Base-by-base conservation (phyloP, 2,888 invertebrate genomes). In the Silvanus unidentatus region DNA sequence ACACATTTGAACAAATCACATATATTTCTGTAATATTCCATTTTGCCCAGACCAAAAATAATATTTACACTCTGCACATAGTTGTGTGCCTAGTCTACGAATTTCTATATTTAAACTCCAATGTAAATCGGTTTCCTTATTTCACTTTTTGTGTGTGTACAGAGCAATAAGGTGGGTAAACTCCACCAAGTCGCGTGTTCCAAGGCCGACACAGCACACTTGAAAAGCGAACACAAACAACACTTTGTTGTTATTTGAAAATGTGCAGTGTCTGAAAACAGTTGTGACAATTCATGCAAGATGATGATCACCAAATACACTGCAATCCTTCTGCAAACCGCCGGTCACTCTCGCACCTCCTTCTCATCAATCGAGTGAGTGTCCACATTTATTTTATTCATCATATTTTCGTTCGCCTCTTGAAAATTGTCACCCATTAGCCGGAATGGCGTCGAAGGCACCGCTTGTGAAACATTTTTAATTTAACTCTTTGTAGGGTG, bases 261-360 rank as follows among this genome's bases (percentile, higher is more conserved):
- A n/a, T n/a, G n/a, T n/a, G n/a, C n/a, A n/a, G n/a, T n/a, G 28
- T 8, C 28, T 28, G 28, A 8, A 28, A 28, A 28, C n/a, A n/a
- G n/a, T n/a, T n/a, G 28, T 28, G 28, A 8, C 8, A 28, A 10
- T 28, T 8, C 28, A 28, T n/a, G n/a, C 56, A 64, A 72, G 57
- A 84, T 84, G 84, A 74, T 83, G 68, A 84, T 84, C 66, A 83
- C 83, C 14, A 79, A 82, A 64, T 84, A 82, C 60, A 84, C 84
- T n/a, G 77, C 82, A 40, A 75, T 84, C 47, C 65, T 84, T 62
- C 68, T 84, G 71, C 82, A 82, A 66, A 80, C 81, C 47, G 79
- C 80, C n/a, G 73, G 71, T 50, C 75, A 68, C 43, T 66, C 72
- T 40, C 65, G 72, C 39, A 76, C 77, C 49, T 64, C 65, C n/a